A percentile compares a stretch with the other conserved stretches of the same genome.
Conservation (phyloP, 2,797 vertebrate species). For the Poeciliopsis turneri region DNA sequence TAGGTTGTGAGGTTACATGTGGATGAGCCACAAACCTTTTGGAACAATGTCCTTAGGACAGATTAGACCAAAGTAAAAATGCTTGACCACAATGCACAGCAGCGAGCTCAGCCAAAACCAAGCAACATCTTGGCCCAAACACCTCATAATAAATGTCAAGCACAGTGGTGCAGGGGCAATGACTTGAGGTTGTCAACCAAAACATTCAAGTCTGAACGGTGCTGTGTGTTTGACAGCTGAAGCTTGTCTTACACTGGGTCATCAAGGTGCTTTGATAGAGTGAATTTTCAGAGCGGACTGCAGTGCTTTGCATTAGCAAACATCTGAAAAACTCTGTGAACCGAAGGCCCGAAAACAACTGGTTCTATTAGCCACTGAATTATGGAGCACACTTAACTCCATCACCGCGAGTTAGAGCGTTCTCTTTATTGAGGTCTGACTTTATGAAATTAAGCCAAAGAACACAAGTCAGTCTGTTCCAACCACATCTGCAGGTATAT, state of each 20-base stretch:
- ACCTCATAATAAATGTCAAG: background rate
- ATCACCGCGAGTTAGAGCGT: background rate
- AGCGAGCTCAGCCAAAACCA: background rate
- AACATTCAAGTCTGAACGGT: background rate
- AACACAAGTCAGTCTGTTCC: constrained; percentile 67
- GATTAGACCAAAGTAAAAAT: background rate
- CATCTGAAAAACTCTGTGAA: background rate
- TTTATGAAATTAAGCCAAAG: constrained; percentile 39
- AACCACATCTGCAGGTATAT: constrained; percentile 67
- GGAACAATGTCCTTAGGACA: constrained; percentile 1
- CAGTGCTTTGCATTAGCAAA: background rate
- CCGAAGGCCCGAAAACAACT: background rate
- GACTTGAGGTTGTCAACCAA: background rate
- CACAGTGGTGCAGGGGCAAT: background rate
- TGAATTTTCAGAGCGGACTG: background rate
- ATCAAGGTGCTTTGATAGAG: background rate
- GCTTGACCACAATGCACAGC: background rate
- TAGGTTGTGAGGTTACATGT: background rate
- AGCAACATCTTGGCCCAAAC: background rate
- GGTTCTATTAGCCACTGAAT: background rate
- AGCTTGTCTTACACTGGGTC: background rate
- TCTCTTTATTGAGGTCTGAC: background rate
- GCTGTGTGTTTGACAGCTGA: background rate
- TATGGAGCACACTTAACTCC: background rate
- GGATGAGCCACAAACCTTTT: constrained; percentile 2